phyloP scores from a whole-genome alignment of 2,113 vertebrate species.

The Parus major region DNA sequence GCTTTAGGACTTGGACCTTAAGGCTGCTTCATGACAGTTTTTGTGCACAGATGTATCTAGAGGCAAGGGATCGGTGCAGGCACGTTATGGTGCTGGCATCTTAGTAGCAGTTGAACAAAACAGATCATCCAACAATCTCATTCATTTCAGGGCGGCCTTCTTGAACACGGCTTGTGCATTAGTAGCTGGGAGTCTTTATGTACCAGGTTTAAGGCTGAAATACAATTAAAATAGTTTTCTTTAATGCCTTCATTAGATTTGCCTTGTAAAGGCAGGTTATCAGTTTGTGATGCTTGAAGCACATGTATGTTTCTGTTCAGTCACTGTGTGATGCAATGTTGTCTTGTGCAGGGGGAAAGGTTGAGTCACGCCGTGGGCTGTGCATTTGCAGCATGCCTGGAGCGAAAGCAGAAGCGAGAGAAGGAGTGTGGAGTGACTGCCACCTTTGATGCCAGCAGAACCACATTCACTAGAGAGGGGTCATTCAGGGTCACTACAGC shows the following conservation, averaged over 20 bases:
- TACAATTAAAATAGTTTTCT: not conserved
- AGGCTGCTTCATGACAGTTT: not conserved
- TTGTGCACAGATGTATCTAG: not conserved
- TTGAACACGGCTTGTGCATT: not conserved
- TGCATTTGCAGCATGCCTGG: slow-evolving; percentile 95
- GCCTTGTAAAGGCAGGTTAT: not conserved
- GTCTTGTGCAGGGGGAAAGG: slow-evolving; percentile 87
- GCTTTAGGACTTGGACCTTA: not conserved
- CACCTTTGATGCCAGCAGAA: slow-evolving; percentile 97
- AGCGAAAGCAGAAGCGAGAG: slow-evolving; percentile 97
- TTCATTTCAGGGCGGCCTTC: not conserved
- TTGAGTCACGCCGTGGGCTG: slow-evolving; percentile 98
- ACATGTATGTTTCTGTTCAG: not conserved
- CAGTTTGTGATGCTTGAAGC: not conserved
- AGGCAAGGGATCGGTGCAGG: not conserved
- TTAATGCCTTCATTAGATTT: not conserved
- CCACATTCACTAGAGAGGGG: slow-evolving; percentile 97
- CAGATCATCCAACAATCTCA: not conserved
- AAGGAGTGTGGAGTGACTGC: slow-evolving; percentile 99
- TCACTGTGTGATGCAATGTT: slow-evolving; percentile 2
- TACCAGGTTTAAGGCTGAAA: not conserved
- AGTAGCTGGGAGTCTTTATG: not conserved
- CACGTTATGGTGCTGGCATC: not conserved
- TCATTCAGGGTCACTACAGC: slow-evolving; percentile 97
- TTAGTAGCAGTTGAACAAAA: not conserved